Conservation (phyloP, 2,113 vertebrate genomes). For the Trachemys scripta region DNA sequence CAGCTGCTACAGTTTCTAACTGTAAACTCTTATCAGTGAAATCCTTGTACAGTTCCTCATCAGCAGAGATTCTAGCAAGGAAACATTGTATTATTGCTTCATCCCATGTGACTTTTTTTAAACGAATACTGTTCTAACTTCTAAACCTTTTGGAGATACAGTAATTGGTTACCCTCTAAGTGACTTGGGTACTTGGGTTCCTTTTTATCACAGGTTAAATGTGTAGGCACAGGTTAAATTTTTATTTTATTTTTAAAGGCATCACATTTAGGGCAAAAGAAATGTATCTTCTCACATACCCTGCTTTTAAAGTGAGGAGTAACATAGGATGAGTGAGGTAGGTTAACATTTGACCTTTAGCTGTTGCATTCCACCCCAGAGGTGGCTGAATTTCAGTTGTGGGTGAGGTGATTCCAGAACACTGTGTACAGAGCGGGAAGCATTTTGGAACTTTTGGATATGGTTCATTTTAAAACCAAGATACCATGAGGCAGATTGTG, state of each 20-base stretch:
- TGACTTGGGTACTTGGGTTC: neutral
- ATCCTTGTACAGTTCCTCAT: constrained; percentile 30
- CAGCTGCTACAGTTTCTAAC: constrained; percentile 26
- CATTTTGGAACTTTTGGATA: constrained; percentile 5
- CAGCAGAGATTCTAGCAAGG: constrained; percentile 53
- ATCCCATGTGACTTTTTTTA: constrained; percentile 42
- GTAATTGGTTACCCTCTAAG: constrained; percentile 12
- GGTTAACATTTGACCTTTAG: constrained; percentile 36
- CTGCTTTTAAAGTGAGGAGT: neutral
- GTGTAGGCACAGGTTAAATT: neutral
- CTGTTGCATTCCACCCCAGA: neutral
- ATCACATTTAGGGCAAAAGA: neutral
- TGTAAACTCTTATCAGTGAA: constrained; percentile 30
- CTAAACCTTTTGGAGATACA: constrained; percentile 37
- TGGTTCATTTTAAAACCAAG: constrained; percentile 45
- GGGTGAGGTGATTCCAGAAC: neutral
- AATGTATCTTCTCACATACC: neutral
- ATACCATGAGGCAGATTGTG: constrained; percentile 39
- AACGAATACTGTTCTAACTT: constrained; percentile 22
- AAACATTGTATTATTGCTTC: constrained; percentile 3
- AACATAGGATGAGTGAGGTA: constrained; percentile 47
- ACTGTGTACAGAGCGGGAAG: neutral
- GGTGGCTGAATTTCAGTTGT: neutral
- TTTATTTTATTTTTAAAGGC: neutral
- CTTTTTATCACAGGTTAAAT: neutral